phyloP scores from a whole-genome alignment of 2,888 invertebrate species.

The Cheilosia soror region DNA sequence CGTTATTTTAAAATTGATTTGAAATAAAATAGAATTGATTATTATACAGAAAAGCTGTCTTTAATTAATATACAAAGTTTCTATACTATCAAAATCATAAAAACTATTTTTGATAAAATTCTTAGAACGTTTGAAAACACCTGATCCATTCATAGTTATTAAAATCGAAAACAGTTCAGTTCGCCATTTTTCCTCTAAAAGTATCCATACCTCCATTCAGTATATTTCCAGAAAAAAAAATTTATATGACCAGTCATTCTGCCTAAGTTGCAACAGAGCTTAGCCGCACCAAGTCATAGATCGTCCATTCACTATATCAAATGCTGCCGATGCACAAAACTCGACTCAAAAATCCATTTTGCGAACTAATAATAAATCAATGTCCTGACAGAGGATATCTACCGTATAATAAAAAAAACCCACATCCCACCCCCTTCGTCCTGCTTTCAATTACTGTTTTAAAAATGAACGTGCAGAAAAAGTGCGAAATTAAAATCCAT shows the following conservation, averaged over 20 bases:
- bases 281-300: background rate
- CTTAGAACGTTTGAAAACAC: too few relatives aligned
- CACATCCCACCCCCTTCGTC: slow-evolving; percentile 14
- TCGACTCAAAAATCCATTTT: slow-evolving; percentile 2
- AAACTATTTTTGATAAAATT: too few relatives aligned
- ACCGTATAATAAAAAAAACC: slow-evolving; percentile 40
- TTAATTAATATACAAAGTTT: too few relatives aligned
- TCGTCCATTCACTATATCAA: background rate
- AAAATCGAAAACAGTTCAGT: too few relatives aligned
- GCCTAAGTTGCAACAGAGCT: background rate
- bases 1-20: too few relatives aligned
- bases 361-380: slow-evolving; percentile 66
- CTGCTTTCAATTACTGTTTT: slow-evolving; percentile 66
- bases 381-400: slow-evolving; percentile 53
- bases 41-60: too few relatives aligned
- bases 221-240: background rate
- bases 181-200: background rate
- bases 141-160: too few relatives aligned
- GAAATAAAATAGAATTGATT: too few relatives aligned
- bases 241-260: background rate
- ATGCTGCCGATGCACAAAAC: slow-evolving; percentile 7
- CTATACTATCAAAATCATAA: too few relatives aligned
- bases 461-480: slow-evolving; percentile 28
- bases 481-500: slow-evolving; percentile 70
- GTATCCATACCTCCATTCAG: background rate